Evolutionary conservation across 2,113 vertebrate species (phyloP).

Genomic region (Crotalus helleri): DNA sequence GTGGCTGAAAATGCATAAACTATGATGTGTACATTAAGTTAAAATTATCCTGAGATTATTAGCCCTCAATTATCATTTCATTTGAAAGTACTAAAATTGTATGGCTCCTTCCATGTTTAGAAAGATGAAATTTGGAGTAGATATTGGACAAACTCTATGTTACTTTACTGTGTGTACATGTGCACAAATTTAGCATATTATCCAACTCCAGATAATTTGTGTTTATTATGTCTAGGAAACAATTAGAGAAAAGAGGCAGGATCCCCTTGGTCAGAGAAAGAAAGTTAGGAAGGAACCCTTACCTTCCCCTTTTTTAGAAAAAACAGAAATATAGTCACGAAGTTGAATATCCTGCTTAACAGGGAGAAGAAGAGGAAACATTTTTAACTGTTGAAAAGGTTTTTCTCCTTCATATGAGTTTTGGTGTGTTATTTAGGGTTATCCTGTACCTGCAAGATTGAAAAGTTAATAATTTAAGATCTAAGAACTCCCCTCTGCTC

Average conservation of each 20-base stretch:
- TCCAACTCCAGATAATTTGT: neutral
- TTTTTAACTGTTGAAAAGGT: slow-evolving; percentile 1
- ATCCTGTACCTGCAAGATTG: slow-evolving; percentile 22
- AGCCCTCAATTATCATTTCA: neutral
- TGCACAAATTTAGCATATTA: neutral
- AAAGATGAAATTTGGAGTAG: neutral
- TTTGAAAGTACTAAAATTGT: neutral
- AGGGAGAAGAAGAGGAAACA: neutral
- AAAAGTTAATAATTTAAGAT: slow-evolving; percentile 28
- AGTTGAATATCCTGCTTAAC: neutral
- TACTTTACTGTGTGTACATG: neutral
- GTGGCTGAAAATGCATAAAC: neutral
- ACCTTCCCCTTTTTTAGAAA: neutral
- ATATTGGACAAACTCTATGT: neutral
- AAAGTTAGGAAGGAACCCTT: neutral
- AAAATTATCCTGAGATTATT: neutral
- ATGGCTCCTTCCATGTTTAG: neutral
- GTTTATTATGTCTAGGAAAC: neutral
- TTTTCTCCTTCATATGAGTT: neutral
- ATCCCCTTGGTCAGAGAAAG: neutral
- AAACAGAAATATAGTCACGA: neutral
- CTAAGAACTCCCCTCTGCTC: neutral
- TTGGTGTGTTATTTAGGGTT: neutral
- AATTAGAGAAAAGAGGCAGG: neutral
- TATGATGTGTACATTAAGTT: neutral